Percentiles rank a stretch among this genome's conserved stretches.
Evolutionary conservation across 2,888 invertebrate genomes (phyloP).

Genomic region (Drosophila seclusa): DNA sequence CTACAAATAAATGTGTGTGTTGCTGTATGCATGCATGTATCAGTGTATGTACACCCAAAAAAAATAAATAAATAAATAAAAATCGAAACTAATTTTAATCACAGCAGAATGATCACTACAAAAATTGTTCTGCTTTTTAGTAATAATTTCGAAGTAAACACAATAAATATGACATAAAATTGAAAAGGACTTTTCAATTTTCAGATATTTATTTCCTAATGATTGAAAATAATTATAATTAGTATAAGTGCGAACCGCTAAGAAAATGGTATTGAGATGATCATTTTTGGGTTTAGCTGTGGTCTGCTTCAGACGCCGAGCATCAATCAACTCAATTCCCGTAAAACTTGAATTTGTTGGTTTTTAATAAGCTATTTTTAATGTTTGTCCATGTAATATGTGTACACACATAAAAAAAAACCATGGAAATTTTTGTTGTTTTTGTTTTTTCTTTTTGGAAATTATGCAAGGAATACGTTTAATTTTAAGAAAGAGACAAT

Average conservation of each 20-base stretch:
- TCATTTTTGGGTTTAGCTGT: too few relatives aligned
- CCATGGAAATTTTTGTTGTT: too few relatives aligned
- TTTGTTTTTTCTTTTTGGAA: too few relatives aligned
- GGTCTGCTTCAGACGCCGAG: too few relatives aligned
- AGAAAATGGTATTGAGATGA: too few relatives aligned
- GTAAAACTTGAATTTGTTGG: too few relatives aligned
- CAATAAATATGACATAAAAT: background rate
- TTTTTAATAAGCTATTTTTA: too few relatives aligned
- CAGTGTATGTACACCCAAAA: background rate
- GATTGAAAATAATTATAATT: background rate
- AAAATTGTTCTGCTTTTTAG: background rate
- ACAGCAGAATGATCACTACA: background rate
- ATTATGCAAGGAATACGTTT: background rate
- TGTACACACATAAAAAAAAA: too few relatives aligned
- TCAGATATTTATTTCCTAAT: background rate
- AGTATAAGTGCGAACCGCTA: background rate
- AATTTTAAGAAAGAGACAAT: background rate
- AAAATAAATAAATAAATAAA: background rate
- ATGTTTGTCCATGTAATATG: too few relatives aligned
- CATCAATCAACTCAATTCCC: too few relatives aligned
- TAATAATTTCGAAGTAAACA: background rate
- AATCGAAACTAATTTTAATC: background rate
- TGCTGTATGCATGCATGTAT: slow-evolving; percentile 4
- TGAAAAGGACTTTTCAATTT: background rate
- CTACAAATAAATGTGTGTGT: slow-evolving; percentile 5